Conservation (phyloP, 30 jellyfish, hydroid and myxozoan species). For the Clytia hemisphaerica region DNA sequence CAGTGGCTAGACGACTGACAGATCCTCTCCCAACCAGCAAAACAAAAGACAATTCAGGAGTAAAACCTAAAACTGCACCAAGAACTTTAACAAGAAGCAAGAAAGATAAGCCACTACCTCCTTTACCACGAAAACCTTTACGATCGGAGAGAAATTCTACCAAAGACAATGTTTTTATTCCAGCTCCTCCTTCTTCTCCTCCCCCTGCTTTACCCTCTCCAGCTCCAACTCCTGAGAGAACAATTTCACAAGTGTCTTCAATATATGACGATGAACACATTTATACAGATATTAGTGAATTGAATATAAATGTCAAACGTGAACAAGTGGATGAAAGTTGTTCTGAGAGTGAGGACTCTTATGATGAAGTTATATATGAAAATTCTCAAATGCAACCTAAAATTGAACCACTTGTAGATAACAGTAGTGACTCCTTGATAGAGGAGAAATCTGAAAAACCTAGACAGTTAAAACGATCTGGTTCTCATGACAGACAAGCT, state of each 20-base stretch:
- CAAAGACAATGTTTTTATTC: too few species aligned
- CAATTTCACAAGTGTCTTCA: not conserved
- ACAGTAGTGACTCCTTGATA: not conserved
- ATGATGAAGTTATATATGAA: conserved; percentile 16
- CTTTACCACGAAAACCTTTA: too few species aligned
- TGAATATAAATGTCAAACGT: not conserved
- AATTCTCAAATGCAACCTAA: not conserved
- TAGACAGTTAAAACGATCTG: conserved; percentile 15
- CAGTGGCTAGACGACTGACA: too few species aligned
- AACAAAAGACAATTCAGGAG: too few species aligned
- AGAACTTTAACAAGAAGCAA: too few species aligned
- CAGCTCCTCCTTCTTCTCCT: too few species aligned
- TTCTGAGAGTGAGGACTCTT: conserved; percentile 40
- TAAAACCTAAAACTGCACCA: too few species aligned
- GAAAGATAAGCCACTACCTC: not conserved
- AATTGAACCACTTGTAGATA: conserved; percentile 1
- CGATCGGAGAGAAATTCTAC: too few species aligned
- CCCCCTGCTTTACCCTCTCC: not conserved
- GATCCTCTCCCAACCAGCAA: too few species aligned
- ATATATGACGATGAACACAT: conserved; percentile 20
- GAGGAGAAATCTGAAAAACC: too few species aligned
- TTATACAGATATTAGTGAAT: conserved; percentile 12
- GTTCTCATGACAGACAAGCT: conserved; percentile 62
- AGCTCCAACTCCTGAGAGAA: conserved; percentile 1
- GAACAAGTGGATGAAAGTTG: conserved; percentile 9